These are phyloP conservation scores for Potamilus streckersoni DNA, from an alignment of 1,140 invertebrate genomes.

Conservation along the genomic window DNA sequence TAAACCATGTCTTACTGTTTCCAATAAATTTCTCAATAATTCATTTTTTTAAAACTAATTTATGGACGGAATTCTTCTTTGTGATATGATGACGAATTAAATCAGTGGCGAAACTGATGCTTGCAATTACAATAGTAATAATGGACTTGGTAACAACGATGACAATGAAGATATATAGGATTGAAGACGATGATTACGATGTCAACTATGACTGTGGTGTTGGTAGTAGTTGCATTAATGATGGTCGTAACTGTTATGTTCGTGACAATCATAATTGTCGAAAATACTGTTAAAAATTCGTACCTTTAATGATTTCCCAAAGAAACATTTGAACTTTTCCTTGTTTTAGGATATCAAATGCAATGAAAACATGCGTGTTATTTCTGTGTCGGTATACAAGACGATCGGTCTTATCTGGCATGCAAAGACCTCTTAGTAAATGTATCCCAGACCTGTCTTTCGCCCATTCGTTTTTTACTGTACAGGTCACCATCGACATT, in stretches of 20 bases:
- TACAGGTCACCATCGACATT: too few relatives aligned
- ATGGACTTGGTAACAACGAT: background rate
- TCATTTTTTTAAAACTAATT: too few relatives aligned
- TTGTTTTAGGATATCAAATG: constrained; percentile 24
- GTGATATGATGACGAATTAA: too few relatives aligned
- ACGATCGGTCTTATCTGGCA: constrained; percentile 12
- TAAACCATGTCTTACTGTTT: too few relatives aligned
- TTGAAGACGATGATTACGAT: background rate
- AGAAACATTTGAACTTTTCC: constrained; percentile 20
- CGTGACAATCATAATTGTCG: background rate
- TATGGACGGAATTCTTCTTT: too few relatives aligned
- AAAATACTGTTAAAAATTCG: background rate
- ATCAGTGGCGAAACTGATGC: too few relatives aligned
- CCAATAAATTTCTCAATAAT: too few relatives aligned
- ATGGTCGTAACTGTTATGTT: background rate
- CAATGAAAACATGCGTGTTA: constrained; percentile 25
- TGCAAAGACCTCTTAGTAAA: constrained; percentile 22
- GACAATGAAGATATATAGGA: background rate
- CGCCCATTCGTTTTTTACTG: too few relatives aligned
- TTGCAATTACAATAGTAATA: background rate
- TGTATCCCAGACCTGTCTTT: constrained; percentile 2
- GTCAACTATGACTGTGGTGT: background rate
- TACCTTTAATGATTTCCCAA: constrained; percentile 9
- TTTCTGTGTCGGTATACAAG: constrained; percentile 26
- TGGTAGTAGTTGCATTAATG: background rate